Conservation (phyloP, 2,113 vertebrate genomes). For the Leptosomus discolor region DNA sequence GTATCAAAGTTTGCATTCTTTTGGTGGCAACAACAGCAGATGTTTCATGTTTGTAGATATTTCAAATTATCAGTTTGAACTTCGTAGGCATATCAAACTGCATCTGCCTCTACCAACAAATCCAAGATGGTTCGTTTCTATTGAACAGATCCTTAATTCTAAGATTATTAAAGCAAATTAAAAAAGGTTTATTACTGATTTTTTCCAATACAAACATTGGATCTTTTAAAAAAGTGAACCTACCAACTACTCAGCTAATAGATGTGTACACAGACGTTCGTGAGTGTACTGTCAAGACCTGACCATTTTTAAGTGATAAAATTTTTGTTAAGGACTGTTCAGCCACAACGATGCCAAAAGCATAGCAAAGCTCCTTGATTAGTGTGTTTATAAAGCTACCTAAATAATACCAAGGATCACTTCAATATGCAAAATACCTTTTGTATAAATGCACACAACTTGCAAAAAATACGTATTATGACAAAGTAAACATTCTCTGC, state of each 20-base stretch:
- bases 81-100: not conserved
- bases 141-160: not conserved
- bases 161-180: not conserved
- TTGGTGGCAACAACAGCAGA: not conserved
- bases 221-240: not conserved
- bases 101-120: constrained; percentile 34
- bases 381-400: not conserved
- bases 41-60: constrained; percentile 13
- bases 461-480: not conserved
- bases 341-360: not conserved
- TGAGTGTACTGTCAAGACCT: not conserved
- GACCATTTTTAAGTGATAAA: not conserved
- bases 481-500: not conserved
- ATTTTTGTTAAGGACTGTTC: not conserved
- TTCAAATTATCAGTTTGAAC: constrained; percentile 1
- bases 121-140: not conserved
- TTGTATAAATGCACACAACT: not conserved
- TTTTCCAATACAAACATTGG: not conserved
- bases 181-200: not conserved
- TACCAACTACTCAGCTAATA: not conserved
- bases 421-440: not conserved
- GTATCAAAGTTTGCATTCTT: constrained; percentile 24
- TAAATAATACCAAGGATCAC: not conserved
- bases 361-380: not conserved
- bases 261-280: not conserved